Percentiles rank a stretch among this genome's conserved stretches.
These are phyloP conservation scores for Sebastes vulpes DNA, from an alignment of 2,797 vertebrate genomes.

Conservation along the genomic window DNA sequence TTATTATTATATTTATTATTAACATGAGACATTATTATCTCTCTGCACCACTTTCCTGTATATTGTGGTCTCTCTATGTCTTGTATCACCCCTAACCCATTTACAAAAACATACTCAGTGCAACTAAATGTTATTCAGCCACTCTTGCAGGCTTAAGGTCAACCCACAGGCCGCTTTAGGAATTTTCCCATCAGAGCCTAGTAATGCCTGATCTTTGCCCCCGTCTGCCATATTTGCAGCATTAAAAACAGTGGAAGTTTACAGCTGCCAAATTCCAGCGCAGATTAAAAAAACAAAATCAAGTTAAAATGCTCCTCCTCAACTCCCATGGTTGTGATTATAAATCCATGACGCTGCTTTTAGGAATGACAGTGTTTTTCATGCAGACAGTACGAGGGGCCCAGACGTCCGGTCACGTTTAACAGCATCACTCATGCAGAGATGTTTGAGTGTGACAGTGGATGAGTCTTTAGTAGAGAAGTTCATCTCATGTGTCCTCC, in stretches of 20 bases:
- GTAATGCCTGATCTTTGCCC: conserved; percentile 58
- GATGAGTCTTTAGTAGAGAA: neutral
- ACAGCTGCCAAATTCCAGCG: conserved; percentile 57
- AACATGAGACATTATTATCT: neutral
- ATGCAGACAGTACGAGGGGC: neutral
- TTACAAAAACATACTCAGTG: neutral
- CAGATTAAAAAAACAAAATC: conserved; percentile 22
- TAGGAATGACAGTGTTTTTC: conserved; percentile 41
- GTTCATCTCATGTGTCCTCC: conserved; percentile 14
- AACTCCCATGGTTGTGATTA: conserved; percentile 29
- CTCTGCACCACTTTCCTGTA: neutral
- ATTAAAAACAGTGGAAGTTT: conserved; percentile 48
- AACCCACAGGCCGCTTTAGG: conserved; percentile 39
- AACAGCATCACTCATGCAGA: neutral
- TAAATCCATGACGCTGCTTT: conserved; percentile 32
- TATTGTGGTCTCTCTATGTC: no score
- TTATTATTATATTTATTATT: neutral
- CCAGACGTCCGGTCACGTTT: conserved; percentile 23
- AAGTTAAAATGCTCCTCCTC: conserved; percentile 12
- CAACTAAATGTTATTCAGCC: conserved; percentile 18
- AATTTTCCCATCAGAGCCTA: conserved; percentile 64
- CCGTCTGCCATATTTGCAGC: conserved; percentile 32
- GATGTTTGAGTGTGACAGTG: neutral
- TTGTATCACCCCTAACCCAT: neutral
- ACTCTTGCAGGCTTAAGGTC: conserved; percentile 14